These are phyloP conservation scores for Zonotrichia leucophrys DNA, from an alignment of 2,113 vertebrate species.

Conservation along the genomic window DNA sequence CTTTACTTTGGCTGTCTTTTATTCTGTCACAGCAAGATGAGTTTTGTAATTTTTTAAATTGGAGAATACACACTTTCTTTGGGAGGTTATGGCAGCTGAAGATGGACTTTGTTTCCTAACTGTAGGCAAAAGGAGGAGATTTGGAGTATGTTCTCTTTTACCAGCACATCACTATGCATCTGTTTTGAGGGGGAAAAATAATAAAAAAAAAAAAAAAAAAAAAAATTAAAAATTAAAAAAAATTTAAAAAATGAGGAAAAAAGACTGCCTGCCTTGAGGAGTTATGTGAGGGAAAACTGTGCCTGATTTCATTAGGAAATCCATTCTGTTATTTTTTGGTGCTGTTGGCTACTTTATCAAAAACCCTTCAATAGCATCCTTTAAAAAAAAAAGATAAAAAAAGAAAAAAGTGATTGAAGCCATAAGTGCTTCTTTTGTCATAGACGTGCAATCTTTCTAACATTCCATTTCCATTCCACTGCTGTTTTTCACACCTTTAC, in stretches of 20 bases:
- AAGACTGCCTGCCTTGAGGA: slow-evolving; percentile 82
- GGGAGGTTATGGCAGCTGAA: slow-evolving; percentile 80
- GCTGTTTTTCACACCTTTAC: slow-evolving; percentile 76
- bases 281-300: slow-evolving; percentile 85
- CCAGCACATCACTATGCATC: slow-evolving; percentile 87
- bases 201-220: background rate
- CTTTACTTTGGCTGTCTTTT: slow-evolving; percentile 84
- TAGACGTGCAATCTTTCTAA: slow-evolving; percentile 97
- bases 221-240: background rate
- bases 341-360: slow-evolving; percentile 97
- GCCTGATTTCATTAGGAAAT: slow-evolving; percentile 96
- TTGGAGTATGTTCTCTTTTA: slow-evolving; percentile 76
- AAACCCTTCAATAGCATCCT: slow-evolving; percentile 85
- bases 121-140: slow-evolving; percentile 71
- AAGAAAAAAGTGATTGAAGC: slow-evolving; percentile 73
- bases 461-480: slow-evolving; percentile 93
- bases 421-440: slow-evolving; percentile 85
- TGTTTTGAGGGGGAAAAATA: slow-evolving; percentile 65
- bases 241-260: slow-evolving; percentile 27
- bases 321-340: slow-evolving; percentile 93
- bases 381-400: slow-evolving; percentile 53
- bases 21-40: slow-evolving; percentile 79
- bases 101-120: slow-evolving; percentile 74
- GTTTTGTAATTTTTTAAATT: slow-evolving; percentile 79
- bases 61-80: slow-evolving; percentile 73